phyloP scores from a whole-genome alignment of 92 coral and sea anemone genomes.

The Diadumene lineata region DNA sequence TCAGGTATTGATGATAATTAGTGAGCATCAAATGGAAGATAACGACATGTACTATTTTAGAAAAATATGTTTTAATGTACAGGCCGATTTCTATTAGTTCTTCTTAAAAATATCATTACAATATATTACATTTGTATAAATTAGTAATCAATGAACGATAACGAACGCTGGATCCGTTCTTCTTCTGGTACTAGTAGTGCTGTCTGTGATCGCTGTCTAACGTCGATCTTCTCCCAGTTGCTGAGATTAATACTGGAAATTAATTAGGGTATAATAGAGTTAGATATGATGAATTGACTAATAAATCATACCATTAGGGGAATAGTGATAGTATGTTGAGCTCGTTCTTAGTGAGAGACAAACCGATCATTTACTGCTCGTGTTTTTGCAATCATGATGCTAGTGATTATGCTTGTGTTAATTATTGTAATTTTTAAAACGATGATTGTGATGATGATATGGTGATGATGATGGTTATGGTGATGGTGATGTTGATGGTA shows the following conservation, averaged over 20 bases:
- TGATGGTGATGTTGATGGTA: too few relatives aligned
- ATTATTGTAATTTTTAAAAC: too few relatives aligned
- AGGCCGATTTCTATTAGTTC: background rate
- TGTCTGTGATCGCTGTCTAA: constrained; percentile 26
- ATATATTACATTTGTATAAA: background rate
- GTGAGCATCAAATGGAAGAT: too few relatives aligned
- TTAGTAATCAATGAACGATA: constrained; percentile 62
- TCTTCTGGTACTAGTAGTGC: constrained; percentile 48
- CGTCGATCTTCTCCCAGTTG: constrained; percentile 45
- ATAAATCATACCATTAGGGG: background rate
- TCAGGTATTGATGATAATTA: too few relatives aligned
- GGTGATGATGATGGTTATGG: too few relatives aligned
- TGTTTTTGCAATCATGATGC: too few relatives aligned
- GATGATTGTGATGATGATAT: too few relatives aligned
- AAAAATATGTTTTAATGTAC: background rate
- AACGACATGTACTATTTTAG: background rate
- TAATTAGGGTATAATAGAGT: too few relatives aligned
- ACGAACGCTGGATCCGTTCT: constrained; percentile 50
- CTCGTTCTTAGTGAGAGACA: too few relatives aligned
- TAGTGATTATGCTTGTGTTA: too few relatives aligned
- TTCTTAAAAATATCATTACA: background rate
- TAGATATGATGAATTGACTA: background rate
- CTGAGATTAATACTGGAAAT: constrained; percentile 41
- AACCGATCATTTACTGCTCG: too few relatives aligned
- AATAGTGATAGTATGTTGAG: background rate